Evolutionary conservation across 2,113 vertebrate species (phyloP).

Genomic region (Alaudala cheleensis): DNA sequence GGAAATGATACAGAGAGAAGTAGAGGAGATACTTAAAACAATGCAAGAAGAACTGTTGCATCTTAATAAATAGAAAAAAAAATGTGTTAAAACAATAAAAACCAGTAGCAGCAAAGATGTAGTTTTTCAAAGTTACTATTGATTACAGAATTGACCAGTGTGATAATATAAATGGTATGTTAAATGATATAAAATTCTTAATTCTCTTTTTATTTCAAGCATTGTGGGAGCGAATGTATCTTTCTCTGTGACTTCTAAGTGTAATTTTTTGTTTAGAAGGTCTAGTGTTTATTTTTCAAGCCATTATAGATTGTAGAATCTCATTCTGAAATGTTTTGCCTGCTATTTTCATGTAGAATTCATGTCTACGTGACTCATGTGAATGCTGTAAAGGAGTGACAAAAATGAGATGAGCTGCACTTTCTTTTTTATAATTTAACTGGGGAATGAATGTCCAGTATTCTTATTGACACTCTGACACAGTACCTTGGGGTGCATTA

Average conservation of each 20-base stretch:
- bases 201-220: not conserved
- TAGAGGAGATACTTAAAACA: not conserved
- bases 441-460: not conserved
- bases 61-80: not conserved
- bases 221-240: not conserved
- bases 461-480: not conserved
- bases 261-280: not conserved
- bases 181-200: not conserved
- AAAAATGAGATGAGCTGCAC: not conserved
- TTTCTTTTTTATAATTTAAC: not conserved
- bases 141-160: not conserved
- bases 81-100: not conserved
- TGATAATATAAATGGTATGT: not conserved
- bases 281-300: not conserved
- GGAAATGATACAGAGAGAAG: not conserved
- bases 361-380: not conserved
- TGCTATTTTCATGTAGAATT: slow-evolving; percentile 9
- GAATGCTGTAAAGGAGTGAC: not conserved
- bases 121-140: not conserved
- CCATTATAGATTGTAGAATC: not conserved
- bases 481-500: not conserved
- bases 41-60: not conserved
- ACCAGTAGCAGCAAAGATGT: not conserved
- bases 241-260: not conserved
- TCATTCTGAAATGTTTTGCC: slow-evolving; percentile 4